These are phyloP conservation scores for Archocentrus centrarchus DNA, from an alignment of 2,113 vertebrate genomes.

Conservation along the genomic window DNA sequence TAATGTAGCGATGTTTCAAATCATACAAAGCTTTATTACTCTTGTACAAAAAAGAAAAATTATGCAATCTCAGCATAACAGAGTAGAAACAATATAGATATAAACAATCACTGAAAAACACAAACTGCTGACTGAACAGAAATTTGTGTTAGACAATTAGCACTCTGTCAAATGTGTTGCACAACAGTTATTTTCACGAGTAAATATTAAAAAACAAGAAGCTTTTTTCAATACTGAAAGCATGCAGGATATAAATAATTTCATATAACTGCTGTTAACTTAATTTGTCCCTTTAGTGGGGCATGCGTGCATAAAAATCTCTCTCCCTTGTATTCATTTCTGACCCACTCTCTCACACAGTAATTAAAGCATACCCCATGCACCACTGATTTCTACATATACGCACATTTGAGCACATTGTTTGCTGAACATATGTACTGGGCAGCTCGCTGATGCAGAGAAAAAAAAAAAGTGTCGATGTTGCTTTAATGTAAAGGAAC, in stretches of 20 bases:
- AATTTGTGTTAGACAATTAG: neutral
- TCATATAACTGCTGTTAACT: neutral
- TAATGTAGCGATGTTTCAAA: neutral
- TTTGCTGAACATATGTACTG: neutral
- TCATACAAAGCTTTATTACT: neutral
- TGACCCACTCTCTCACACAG: neutral
- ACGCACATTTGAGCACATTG: neutral
- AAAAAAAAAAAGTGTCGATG: neutral
- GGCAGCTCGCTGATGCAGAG: neutral
- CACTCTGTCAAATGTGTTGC: neutral
- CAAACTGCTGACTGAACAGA: neutral
- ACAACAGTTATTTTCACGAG: neutral
- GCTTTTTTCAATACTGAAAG: neutral
- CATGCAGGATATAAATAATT: neutral
- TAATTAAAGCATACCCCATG: neutral
- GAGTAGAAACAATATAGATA: no score
- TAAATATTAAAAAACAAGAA: accelerated
- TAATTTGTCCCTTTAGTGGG: conserved; percentile 4
- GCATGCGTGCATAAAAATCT: neutral
- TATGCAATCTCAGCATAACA: neutral
- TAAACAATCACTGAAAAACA: neutral
- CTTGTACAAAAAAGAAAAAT: neutral
- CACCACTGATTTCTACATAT: conserved; percentile 10
- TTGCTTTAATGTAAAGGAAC: conserved; percentile 8
- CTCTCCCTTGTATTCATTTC: conserved; percentile 27